A percentile compares a stretch with the other conserved stretches of the same genome.
These are phyloP conservation scores for Rallus limicola DNA, from an alignment of 2,113 vertebrate species.

Conservation along the genomic window DNA sequence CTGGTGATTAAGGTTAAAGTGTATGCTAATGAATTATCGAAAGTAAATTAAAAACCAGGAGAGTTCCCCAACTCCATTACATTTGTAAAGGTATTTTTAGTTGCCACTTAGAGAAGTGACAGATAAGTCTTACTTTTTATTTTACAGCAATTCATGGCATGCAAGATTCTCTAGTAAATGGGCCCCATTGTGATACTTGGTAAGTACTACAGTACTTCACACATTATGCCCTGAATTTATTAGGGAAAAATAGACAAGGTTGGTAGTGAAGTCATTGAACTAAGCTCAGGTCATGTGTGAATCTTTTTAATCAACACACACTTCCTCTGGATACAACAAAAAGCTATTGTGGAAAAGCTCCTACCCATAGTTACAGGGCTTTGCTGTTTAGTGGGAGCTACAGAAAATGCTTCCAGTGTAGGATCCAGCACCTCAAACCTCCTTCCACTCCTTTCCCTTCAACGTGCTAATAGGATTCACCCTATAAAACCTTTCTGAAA, in stretches of 20 bases:
- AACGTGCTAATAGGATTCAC: neutral
- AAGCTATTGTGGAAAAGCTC: neutral
- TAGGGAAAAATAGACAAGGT: neutral
- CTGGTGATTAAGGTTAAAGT: constrained; percentile 37
- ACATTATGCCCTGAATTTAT: neutral
- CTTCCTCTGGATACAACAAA: neutral
- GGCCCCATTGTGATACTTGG: neutral
- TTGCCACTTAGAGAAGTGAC: neutral
- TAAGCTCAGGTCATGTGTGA: neutral
- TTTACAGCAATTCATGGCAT: neutral
- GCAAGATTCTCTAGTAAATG: neutral
- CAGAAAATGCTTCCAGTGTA: neutral
- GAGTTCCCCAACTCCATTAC: neutral
- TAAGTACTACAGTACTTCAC: neutral
- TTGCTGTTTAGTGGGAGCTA: neutral
- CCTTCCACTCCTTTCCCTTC: neutral
- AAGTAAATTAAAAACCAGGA: constrained; percentile 46
- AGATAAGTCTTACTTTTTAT: neutral
- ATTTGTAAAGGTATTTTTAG: neutral
- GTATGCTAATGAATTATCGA: constrained; percentile 43
- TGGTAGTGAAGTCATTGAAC: neutral
- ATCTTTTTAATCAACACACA: neutral
- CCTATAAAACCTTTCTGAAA: neutral
- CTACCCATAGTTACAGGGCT: neutral
- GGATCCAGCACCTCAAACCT: neutral